Evolutionary conservation across 2,113 vertebrate genomes (phyloP).

Genomic region (Delphinapterus leucas): DNA sequence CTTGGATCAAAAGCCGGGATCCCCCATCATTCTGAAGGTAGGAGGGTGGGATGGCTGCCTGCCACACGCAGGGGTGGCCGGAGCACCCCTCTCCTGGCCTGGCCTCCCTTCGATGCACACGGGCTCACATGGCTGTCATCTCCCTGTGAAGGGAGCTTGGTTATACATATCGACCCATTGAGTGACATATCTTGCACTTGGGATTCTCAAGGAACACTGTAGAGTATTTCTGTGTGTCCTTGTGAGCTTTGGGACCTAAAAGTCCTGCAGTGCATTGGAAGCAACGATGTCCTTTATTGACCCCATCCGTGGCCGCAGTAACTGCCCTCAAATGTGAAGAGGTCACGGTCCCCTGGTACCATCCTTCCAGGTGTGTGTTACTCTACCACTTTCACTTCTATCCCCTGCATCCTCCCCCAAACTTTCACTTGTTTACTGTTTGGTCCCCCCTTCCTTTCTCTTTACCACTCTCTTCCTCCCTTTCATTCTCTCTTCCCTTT

Average conservation of each 20-base stretch:
- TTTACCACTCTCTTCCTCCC: background rate
- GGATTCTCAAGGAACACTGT: background rate
- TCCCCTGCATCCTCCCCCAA: background rate
- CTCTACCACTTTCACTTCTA: background rate
- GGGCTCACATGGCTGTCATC: background rate
- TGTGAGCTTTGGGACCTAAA: background rate
- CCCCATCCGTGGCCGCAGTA: rapidly evolving
- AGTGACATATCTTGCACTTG: rapidly evolving
- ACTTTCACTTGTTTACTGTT: background rate
- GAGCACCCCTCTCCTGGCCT: background rate
- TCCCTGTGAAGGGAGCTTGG: background rate
- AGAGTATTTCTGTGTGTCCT: background rate
- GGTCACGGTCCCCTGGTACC: background rate
- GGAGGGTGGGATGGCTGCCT: background rate
- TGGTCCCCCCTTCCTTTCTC: background rate
- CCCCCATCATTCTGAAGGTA: conserved; percentile 98
- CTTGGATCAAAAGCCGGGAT: conserved; percentile 96
- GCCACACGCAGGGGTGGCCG: rapidly evolving
- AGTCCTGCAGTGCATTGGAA: background rate
- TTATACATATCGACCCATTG: rapidly evolving
- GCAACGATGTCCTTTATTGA: background rate
- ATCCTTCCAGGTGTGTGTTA: background rate
- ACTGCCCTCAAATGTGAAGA: background rate
- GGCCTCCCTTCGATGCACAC: rapidly evolving
- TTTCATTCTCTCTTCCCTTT: background rate